Percentiles rank a stretch among this genome's conserved stretches.
These are phyloP conservation scores for Spodoptera exigua DNA, from an alignment of 2,888 invertebrate genomes.

Conservation along the genomic window DNA sequence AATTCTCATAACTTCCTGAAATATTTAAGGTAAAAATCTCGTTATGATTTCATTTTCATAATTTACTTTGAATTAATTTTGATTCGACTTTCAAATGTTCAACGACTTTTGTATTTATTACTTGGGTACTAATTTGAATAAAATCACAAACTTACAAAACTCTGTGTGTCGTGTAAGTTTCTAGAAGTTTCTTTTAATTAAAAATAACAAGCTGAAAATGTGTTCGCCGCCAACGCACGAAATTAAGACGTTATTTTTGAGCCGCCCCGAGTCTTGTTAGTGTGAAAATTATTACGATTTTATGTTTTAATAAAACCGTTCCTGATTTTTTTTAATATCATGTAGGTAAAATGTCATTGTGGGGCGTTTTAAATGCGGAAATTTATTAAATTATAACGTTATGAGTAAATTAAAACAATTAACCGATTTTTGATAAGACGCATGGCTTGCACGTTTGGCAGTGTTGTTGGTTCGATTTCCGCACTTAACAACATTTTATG, in stretches of 20 bases:
- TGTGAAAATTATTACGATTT: conserved; percentile 17
- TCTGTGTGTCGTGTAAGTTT: conserved; percentile 23
- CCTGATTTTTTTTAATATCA: not conserved
- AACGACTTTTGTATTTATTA: conserved; percentile 25
- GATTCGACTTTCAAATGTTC: conserved; percentile 28
- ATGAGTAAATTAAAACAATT: too few relatives aligned
- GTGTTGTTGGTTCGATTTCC: too few relatives aligned
- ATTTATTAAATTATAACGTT: too few relatives aligned
- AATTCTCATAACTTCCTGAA: not conserved
- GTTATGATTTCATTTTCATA: conserved; percentile 21
- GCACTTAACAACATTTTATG: too few relatives aligned
- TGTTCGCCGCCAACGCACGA: conserved; percentile 14
- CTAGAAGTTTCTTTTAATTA: conserved; percentile 49
- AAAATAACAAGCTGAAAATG: conserved; percentile 54
- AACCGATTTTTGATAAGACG: too few relatives aligned
- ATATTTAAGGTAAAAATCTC: conserved; percentile 6
- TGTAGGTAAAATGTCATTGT: too few relatives aligned
- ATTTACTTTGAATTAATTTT: conserved; percentile 38
- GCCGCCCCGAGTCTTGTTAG: conserved; percentile 21
- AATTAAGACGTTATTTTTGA: conserved; percentile 43
- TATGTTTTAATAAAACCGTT: conserved; percentile 15
- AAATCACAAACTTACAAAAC: conserved; percentile 15
- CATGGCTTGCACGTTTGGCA: too few relatives aligned
- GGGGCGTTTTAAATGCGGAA: too few relatives aligned
- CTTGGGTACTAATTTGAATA: conserved; percentile 34